phyloP scores from a whole-genome alignment of 2,113 vertebrate species.

The Embiotoca jacksoni region DNA sequence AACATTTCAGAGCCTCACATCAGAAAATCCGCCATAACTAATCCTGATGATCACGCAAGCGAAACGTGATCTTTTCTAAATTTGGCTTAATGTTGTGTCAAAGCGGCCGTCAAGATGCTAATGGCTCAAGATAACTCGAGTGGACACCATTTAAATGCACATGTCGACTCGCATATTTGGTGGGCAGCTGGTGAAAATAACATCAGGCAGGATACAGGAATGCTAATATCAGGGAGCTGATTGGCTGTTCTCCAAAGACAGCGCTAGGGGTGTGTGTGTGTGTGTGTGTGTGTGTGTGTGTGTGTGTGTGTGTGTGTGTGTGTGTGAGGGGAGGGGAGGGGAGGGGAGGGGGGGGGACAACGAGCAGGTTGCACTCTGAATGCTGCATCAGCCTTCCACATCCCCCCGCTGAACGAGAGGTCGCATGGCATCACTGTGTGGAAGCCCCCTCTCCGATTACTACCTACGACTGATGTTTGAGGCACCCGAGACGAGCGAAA shows the following conservation, averaged over 20 bases:
- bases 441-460: not conserved
- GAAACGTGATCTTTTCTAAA: constrained; percentile 40
- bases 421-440: constrained; percentile 47
- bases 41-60: constrained; percentile 25
- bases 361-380: not conserved
- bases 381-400: constrained; percentile 35
- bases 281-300: too few species aligned
- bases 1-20: constrained; percentile 11
- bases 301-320: too few species aligned
- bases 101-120: constrained; percentile 45
- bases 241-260: constrained; percentile 46
- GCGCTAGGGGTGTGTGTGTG: not conserved
- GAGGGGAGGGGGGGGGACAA: not conserved
- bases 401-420: constrained; percentile 45
- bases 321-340: too few species aligned
- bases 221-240: constrained; percentile 55
- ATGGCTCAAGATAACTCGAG: constrained; percentile 67
- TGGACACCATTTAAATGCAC: constrained; percentile 63
- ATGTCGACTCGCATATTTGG: constrained; percentile 51
- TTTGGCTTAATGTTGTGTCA: constrained; percentile 67
- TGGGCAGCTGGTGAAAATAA: constrained; percentile 65
- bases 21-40: constrained; percentile 37
- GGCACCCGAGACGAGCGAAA: not conserved
- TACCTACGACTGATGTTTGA: not conserved
- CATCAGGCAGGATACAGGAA: constrained; percentile 45